These are phyloP conservation scores for Silurus lanzhouensis DNA, from an alignment of 2,797 vertebrate genomes.

Conservation along the genomic window DNA sequence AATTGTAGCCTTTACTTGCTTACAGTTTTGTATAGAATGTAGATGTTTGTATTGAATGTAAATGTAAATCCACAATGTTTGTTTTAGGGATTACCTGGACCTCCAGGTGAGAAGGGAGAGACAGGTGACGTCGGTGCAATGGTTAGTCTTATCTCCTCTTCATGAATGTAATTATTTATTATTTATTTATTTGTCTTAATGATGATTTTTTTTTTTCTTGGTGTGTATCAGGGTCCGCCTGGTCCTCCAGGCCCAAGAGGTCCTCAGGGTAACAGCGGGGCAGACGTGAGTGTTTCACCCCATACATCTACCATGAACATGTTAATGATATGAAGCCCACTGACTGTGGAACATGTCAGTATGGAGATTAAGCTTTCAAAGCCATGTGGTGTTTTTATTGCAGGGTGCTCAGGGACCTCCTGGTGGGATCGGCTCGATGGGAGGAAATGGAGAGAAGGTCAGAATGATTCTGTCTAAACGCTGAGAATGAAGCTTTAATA, in stretches of 20 bases:
- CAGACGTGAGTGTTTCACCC: constrained; percentile 82
- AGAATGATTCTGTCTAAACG: constrained; percentile 40
- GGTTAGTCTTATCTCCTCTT: constrained; percentile 74
- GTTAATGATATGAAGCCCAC: not conserved
- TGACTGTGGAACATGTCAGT: not conserved
- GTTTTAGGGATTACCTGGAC: constrained; percentile 89
- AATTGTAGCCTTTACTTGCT: not conserved
- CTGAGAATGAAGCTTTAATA: not conserved
- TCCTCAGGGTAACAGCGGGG: constrained; percentile 91
- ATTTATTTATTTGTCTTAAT: not conserved
- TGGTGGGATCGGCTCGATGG: constrained; percentile 88
- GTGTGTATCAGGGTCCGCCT: constrained; percentile 86
- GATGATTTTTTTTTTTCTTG: not conserved
- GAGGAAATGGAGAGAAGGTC: constrained; percentile 95
- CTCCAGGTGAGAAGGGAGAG: constrained; percentile 96
- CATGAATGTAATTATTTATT: not conserved
- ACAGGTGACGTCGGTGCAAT: constrained; percentile 95
- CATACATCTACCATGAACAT: not conserved
- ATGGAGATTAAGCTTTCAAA: not conserved
- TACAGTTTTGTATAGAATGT: not conserved
- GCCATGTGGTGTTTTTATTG: constrained; percentile 36
- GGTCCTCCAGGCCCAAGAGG: constrained; percentile 97
- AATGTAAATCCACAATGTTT: constrained; percentile 16
- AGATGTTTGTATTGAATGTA: not conserved
- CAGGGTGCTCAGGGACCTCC: constrained; percentile 95